A percentile compares a stretch with the other conserved stretches of the same genome.
Conservation (phyloP, 2,113 vertebrate genomes). For the Varanus komodoensis region DNA sequence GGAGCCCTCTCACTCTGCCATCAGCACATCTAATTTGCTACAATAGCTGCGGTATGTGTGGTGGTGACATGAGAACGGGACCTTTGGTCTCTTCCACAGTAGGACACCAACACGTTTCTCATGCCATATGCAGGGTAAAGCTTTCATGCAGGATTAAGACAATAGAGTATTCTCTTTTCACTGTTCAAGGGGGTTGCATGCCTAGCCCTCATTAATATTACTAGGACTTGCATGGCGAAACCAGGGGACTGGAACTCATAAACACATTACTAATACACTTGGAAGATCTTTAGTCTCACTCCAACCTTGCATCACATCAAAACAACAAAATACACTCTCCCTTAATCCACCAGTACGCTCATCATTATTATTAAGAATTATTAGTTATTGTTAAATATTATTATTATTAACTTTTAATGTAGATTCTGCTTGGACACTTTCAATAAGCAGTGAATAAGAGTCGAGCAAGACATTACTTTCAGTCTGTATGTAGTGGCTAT, state of each 20-base stretch:
- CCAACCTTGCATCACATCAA: not conserved
- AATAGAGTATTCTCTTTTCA: not conserved
- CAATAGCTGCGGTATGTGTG: not conserved
- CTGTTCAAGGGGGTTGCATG: not conserved
- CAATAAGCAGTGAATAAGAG: not conserved
- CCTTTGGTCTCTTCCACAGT: fast-evolving
- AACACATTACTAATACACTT: fast-evolving
- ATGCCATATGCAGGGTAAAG: not conserved
- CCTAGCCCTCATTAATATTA: not conserved
- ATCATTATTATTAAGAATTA: not conserved
- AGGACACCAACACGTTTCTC: not conserved
- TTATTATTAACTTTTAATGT: not conserved
- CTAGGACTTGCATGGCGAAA: not conserved
- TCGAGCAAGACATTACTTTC: no score
- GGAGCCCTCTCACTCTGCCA: fast-evolving
- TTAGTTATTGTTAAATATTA: not conserved
- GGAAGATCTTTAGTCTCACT: not conserved
- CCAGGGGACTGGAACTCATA: not conserved
- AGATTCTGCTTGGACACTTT: not conserved
- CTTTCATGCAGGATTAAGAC: fast-evolving
- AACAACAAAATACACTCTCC: not conserved
- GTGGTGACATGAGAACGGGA: not conserved
- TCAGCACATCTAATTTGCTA: fast-evolving
- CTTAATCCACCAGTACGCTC: not conserved
- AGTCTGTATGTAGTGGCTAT: no score